Evolutionary conservation across 2,888 invertebrate genomes (phyloP), one percentile per base, ranked within the genome.

Genomic region (Tetranychus truncatus): DNA sequence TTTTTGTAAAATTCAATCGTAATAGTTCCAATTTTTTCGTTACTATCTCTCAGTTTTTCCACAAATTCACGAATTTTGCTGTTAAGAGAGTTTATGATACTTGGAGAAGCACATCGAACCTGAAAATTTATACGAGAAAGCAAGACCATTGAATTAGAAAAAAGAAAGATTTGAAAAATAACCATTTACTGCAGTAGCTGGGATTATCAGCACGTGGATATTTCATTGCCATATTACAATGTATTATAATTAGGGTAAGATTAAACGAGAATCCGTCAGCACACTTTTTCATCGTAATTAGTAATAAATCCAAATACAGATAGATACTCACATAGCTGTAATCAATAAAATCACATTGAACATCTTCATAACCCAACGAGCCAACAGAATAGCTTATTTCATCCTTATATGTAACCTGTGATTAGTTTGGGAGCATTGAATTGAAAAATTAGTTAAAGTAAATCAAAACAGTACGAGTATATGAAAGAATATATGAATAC

Each of bases 311-410:
- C 6, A 55, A 55, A 55, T 15, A 55, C 15, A 15, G 9, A 55
- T 9, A 55, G 15, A 55, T 55, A 82, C 85, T 84, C 82, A 88
- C 96, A 84, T 97, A 97, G 8, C 96, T 96, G 82, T 96, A 90
- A 84, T 97, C 96, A 81, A 99, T 91, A 82, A 94, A 95, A 84
- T 97, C 93, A 85, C 97, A 99, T 84, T 95, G 93, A 66, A 96
- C 92, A 84, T 99, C 99, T 79, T 91, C 90, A 82, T 94, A 92
- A 78, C 96, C 95, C 75, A 99, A 88, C 1, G 95, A 92, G 74
- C 96, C 95, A 80, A 97, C 91, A 34, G 94, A 92, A 84, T 96
- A 99, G 84, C 90, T 92, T 80, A 91, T 91, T 84, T 95, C 95
- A 82, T 89, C 89, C 83, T 90, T 91, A 85, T 95, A 97, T 76